Conservation (phyloP, 2,797 vertebrate species). For the Tympanoctomys barrerae region DNA sequence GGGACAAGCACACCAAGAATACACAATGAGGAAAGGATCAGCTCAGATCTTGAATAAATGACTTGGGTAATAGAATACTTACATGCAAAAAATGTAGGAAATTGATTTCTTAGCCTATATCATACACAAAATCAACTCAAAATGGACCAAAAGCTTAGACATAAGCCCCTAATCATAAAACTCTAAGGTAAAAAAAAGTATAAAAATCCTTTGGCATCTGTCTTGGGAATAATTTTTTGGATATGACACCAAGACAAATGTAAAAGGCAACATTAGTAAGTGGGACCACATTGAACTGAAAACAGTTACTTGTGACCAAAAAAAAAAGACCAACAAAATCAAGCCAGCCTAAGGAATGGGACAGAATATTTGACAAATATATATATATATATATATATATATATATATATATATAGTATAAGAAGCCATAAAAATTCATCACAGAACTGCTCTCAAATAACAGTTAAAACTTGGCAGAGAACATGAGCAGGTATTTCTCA, state of each 20-base stretch:
- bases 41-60: background rate
- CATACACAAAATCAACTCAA: background rate
- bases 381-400: background rate
- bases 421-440: background rate
- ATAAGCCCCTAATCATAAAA: background rate
- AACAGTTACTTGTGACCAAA: background rate
- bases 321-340: background rate
- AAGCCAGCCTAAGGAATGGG: background rate
- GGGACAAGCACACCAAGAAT: background rate
- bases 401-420: background rate
- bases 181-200: background rate
- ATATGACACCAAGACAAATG: background rate
- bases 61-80: background rate
- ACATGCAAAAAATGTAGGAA: background rate
- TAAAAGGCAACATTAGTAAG: background rate
- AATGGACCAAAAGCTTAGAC: background rate
- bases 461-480: background rate
- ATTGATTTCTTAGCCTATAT: background rate
- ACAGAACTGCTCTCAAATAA: background rate
- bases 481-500: background rate
- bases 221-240: background rate
- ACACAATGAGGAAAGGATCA: background rate
- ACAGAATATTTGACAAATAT: background rate
- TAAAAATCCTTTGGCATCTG: background rate
- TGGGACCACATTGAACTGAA: background rate